Evolutionary conservation across 2,888 invertebrate species (phyloP), one percentile per base, ranked within the genome.

Genomic region (Dorcus parallelipipedus): DNA sequence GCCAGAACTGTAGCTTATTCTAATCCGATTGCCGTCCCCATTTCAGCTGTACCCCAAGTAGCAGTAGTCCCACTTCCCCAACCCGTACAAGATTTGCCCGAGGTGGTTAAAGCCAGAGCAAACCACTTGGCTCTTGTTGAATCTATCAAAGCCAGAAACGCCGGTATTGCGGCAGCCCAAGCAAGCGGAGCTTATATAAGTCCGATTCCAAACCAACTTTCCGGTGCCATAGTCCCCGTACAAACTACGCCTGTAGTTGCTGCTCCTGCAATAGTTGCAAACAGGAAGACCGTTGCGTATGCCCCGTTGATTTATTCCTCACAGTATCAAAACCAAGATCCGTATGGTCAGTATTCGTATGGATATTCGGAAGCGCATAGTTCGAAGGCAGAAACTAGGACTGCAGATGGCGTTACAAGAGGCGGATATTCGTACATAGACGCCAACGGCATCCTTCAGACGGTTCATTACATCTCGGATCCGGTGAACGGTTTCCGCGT

Each of bases 351-450:
- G 65, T 84, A 84, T 74, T 79, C 80, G 59, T 84, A 84, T 71
- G 87, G 86, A 26, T 87, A 87, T 73, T 76, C 83, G 9, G 85
- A 84, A 64, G 86, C 86, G 56, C 82, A 84, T 51, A 85, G 86
- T 65, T 81, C 86, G 63, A 87, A 87, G 72, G 80, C 83, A 26
- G 88, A 88, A 74, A 78, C 83, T 0, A 82, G 83, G 58, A 78
- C 82, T 3, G 78, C 82, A 56, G 84, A 86, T 69, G 87, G 87
- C 9, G 81, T 84, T 10, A 85, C 85, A 3, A 80, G 82, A 58
- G 87, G 87, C 49, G 85, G 84, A 45, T 89, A 88, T 71, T 86
- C 86, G 41, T 89, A 88, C 71, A 82, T 88, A 56, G 88, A 89
- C 71, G 85, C 85, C 10, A 81, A 86, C 69, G 87, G 87, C 2